Percentiles rank a stretch among this genome's conserved stretches.
phyloP scores from a whole-genome alignment of 2,888 invertebrate genomes.

The Tipula helvola region DNA sequence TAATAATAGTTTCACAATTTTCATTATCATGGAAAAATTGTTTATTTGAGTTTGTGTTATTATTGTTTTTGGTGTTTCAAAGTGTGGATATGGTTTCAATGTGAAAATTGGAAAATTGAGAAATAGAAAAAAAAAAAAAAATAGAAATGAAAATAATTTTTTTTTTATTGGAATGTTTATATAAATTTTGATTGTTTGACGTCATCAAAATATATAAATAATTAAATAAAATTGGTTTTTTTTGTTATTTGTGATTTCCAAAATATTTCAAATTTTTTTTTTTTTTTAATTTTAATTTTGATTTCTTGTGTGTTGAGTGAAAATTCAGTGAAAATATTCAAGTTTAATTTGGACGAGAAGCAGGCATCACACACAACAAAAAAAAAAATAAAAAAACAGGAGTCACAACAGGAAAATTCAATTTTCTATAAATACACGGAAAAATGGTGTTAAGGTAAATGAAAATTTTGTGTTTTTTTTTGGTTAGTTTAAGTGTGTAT shows the following conservation, averaged over 20 bases:
- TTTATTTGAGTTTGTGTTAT: neutral
- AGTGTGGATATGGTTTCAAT: neutral
- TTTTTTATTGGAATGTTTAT: neutral
- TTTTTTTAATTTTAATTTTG: neutral
- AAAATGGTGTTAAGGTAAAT: slow-evolving; percentile 4
- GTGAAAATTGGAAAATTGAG: neutral
- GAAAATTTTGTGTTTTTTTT: neutral
- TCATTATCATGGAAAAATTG: neutral
- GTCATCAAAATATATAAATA: neutral
- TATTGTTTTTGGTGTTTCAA: neutral
- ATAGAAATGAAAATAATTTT: neutral
- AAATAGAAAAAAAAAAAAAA: neutral
- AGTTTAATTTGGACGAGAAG: neutral
- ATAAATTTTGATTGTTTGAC: neutral
- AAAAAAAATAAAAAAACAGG: neutral
- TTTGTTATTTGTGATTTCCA: neutral
- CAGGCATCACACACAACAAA: neutral
- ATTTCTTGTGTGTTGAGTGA: neutral
- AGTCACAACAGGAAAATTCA: neutral
- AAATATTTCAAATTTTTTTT: neutral
- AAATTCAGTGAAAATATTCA: neutral
- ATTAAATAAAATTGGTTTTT: neutral
- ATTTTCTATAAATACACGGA: neutral
- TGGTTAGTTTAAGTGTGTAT: neutral
- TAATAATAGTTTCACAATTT: neutral